A percentile compares a stretch with the other conserved stretches of the same genome.
These are phyloP conservation scores for Ctenicera cuprea DNA, from an alignment of 2,888 invertebrate genomes.

Conservation along the genomic window DNA sequence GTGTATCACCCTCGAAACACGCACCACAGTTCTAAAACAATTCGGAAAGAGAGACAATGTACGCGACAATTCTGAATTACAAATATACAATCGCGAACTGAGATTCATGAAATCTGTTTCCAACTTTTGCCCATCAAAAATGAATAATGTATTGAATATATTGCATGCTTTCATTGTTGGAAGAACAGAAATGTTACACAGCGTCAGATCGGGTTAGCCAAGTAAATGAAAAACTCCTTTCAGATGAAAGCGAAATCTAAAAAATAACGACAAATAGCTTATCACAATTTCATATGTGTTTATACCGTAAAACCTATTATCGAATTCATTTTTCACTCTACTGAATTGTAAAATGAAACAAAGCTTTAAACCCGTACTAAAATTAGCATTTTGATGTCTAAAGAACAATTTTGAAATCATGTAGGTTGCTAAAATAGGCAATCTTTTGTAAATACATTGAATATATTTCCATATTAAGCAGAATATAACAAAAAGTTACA, in stretches of 20 bases:
- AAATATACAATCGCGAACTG: constrained; percentile 8
- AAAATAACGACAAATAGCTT: too few species aligned
- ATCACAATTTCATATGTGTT: too few species aligned
- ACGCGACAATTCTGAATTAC: constrained; percentile 25
- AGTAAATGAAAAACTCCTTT: neutral
- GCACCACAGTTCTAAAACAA: constrained; percentile 11
- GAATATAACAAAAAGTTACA: too few species aligned
- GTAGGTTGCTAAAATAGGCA: too few species aligned
- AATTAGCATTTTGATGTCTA: neutral
- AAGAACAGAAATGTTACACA: constrained; percentile 1
- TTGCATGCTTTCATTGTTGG: constrained; percentile 20
- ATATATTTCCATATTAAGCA: too few species aligned
- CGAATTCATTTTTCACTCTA: too few species aligned
- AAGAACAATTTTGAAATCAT: too few species aligned
- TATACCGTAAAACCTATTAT: too few species aligned
- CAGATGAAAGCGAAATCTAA: too few species aligned
- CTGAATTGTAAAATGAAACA: too few species aligned
- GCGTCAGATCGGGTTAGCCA: neutral
- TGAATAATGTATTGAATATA: constrained; percentile 36
- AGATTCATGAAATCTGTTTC: constrained; percentile 10
- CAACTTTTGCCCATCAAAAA: constrained; percentile 29
- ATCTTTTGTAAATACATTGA: too few species aligned
- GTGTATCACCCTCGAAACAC: constrained; percentile 5
- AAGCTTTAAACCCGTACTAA: too few species aligned
- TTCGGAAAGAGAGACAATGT: constrained; percentile 17